Base-by-base conservation (phyloP, 2,797 vertebrate genomes). In the Tragopan temminckii region DNA sequence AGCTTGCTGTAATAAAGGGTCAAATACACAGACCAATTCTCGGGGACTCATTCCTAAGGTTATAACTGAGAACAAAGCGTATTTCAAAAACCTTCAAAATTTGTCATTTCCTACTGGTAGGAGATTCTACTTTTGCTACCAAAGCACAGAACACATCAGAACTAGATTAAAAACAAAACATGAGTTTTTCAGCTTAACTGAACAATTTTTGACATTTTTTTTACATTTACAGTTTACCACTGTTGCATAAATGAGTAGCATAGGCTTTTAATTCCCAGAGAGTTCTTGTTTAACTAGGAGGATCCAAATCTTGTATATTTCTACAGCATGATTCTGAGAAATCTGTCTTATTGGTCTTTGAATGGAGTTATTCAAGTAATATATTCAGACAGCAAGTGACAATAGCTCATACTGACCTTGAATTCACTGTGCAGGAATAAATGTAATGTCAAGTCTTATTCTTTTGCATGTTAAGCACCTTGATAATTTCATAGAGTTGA, bases 51-150 rank as follows among this genome's bases (percentile, higher is more conserved):
- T 64, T 90, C 45, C n/a, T 68, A 64, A 83, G n/a, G 25, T 55
- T 83, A 8, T 36, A 83, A 80, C 58, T 88, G 48, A 50, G 18
- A 88, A 89, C 11, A 68, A 46, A 42, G 57, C 50, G 75, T 62
- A 85, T 89, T 85, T 87, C 70, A 5, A 80, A 91, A 78, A 58
- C 4, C 40, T 71, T 68, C 82, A 61, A 62, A 85, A 95, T 64
- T 11, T 82, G 45, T 16, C 21, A 63, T 53, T 48, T 83, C 45
- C 57, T 74, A 31, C 42, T 19, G 35, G 19, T 69, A 66, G 35
- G 12, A 90, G 9, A 90, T 75, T 70, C 68, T 90, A 89, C 69
- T 76, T 55, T 29, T 53, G 38, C 18, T 85, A 48, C 29, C 24
- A 85, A 87, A 83, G 67, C 27, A 58, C 21, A 75, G 45, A 75